These are phyloP conservation scores for Pleuronectes platessa DNA, from an alignment of 2,113 vertebrate genomes.

Conservation along the genomic window DNA sequence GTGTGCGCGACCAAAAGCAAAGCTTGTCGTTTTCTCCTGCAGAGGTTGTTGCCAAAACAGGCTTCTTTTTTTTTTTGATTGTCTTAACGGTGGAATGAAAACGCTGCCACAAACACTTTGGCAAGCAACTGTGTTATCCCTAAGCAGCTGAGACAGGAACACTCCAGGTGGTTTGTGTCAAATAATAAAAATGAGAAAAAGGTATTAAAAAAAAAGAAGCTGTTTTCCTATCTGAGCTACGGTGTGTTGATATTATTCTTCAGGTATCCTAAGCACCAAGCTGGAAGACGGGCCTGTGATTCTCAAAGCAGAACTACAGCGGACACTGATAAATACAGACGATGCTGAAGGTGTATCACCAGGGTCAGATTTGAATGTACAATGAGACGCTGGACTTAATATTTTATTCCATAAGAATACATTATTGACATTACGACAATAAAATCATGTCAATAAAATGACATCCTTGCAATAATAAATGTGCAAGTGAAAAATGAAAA, in stretches of 20 bases:
- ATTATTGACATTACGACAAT: background rate
- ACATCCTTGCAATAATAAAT: conserved; percentile 1
- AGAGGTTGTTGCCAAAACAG: conserved; percentile 3
- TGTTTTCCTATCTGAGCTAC: background rate
- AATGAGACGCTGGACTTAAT: background rate
- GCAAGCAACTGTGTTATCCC: conserved; percentile 1
- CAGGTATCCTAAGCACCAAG: background rate
- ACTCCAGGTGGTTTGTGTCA: conserved; percentile 12
- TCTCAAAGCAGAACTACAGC: too few relatives aligned
- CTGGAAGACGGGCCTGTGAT: background rate
- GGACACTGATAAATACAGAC: background rate
- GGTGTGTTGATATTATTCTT: background rate
- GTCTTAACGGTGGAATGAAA: conserved; percentile 18
- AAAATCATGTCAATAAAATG: too few relatives aligned
- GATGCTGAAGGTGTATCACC: background rate
- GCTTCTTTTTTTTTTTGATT: conserved; percentile 2
- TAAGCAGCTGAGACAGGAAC: conserved; percentile 24
- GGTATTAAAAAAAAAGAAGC: background rate
- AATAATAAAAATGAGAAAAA: conserved; percentile 6
- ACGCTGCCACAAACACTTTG: conserved; percentile 30
- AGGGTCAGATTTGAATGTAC: background rate
- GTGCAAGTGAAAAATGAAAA: background rate
- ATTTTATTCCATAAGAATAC: background rate
- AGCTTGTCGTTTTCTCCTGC: conserved; percentile 15
- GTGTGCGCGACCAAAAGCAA: conserved; percentile 6